Conservation (phyloP, 2,888 invertebrate genomes). For the Odontomyia ornata region DNA sequence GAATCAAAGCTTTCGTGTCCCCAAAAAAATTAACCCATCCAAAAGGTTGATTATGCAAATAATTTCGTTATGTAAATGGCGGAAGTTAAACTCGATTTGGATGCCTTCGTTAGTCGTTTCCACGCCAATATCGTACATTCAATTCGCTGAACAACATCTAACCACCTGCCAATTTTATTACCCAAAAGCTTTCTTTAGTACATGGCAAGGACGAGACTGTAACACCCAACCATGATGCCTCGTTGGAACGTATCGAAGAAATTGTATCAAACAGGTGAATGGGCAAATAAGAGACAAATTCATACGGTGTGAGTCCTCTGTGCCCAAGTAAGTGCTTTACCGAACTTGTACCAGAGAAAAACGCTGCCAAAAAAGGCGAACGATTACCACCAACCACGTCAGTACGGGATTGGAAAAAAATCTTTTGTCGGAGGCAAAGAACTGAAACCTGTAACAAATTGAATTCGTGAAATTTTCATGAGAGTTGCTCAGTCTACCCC, state of each 20-base stretch:
- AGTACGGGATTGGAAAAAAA: not conserved
- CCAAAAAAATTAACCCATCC: conserved; percentile 22
- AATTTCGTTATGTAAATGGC: conserved; percentile 43
- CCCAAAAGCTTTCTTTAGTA: not conserved
- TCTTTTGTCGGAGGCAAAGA: conserved; percentile 24
- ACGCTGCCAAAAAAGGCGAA: not conserved
- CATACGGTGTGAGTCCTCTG: not conserved
- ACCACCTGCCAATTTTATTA: conserved; percentile 39
- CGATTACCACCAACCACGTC: not conserved
- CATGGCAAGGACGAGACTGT: not conserved
- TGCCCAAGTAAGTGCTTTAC: not conserved
- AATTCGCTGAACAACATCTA: conserved; percentile 18
- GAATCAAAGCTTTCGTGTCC: not conserved
- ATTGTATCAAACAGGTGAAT: conserved; percentile 1
- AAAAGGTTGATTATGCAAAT: conserved; percentile 42
- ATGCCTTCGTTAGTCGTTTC: conserved; percentile 40
- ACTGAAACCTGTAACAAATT: conserved; percentile 40
- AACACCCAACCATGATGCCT: not conserved
- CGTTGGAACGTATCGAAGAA: not conserved
- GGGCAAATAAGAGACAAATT: not conserved
- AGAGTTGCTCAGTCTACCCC: not conserved
- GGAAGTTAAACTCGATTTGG: conserved; percentile 41
- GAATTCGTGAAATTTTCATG: conserved; percentile 40
- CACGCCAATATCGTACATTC: conserved; percentile 39
- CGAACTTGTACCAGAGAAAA: not conserved